Conservation (phyloP, 2,888 invertebrate species). For the Neoitamus cyanurus region DNA sequence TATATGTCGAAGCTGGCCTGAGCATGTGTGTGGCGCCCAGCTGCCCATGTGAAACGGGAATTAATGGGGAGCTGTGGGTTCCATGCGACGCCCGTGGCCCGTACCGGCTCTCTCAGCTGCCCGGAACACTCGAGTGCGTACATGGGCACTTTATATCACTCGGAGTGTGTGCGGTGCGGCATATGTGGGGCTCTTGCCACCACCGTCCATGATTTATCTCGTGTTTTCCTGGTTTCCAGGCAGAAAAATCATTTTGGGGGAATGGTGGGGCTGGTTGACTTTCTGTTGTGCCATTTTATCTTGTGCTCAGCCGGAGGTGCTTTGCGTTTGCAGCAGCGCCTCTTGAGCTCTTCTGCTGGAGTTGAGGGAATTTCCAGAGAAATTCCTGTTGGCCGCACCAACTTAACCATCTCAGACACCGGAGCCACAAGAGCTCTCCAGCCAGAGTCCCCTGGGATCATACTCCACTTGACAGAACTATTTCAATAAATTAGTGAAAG, state of each 20-base stretch:
- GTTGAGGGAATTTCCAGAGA: neutral
- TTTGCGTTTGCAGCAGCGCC: neutral
- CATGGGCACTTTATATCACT: neutral
- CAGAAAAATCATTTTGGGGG: neutral
- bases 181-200: neutral
- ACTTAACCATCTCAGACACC: neutral
- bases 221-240: neutral
- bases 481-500: conserved; percentile 46
- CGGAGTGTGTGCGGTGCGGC: neutral
- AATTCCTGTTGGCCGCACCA: neutral
- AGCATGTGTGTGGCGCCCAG: neutral
- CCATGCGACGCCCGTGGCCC: neutral
- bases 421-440: neutral
- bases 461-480: conserved; percentile 37
- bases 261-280: neutral
- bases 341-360: neutral
- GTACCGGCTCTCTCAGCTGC: neutral
- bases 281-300: neutral
- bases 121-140: neutral
- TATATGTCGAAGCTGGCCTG: neutral
- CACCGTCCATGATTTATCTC: neutral
- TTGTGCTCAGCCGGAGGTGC: neutral
- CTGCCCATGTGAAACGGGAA: neutral
- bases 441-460: neutral
- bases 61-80: neutral